These are phyloP conservation scores for Drosophila kambysellisi DNA, from an alignment of 2,888 invertebrate genomes.

Conservation along the genomic window DNA sequence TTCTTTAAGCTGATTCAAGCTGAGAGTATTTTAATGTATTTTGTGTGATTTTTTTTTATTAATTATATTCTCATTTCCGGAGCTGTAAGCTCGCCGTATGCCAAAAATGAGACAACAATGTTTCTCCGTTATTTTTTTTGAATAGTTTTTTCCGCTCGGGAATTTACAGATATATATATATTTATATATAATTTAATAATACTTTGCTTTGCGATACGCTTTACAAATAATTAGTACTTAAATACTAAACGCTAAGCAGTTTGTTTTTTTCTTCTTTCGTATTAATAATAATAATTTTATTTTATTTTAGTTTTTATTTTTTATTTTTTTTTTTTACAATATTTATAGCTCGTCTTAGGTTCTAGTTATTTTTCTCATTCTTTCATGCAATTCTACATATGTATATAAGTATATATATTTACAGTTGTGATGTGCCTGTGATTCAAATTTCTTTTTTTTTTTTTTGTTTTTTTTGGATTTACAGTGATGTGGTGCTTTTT, in stretches of 20 bases:
- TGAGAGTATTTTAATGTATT: conserved; percentile 5
- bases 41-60: neutral
- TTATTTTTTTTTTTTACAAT: conserved; percentile 43
- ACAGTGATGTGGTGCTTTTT: conserved; percentile 57
- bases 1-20: conserved; percentile 17
- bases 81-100: conserved; percentile 10
- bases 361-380: conserved; percentile 39
- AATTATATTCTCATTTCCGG: conserved; percentile 1
- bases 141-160: conserved; percentile 43
- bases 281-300: neutral
- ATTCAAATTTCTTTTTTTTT: neutral
- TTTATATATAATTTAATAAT: conserved; percentile 68
- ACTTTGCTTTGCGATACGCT: conserved; percentile 66
- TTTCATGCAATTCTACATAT: conserved; percentile 38
- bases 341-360: conserved; percentile 54
- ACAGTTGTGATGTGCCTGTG: conserved; percentile 65
- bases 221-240: conserved; percentile 62
- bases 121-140: conserved; percentile 25
- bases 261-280: conserved; percentile 20
- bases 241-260: conserved; percentile 52
- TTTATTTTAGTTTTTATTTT: neutral
- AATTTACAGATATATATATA: conserved; percentile 25
- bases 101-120: conserved; percentile 25
- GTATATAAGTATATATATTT: conserved; percentile 52
- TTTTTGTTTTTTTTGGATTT: conserved; percentile 40